Evolutionary conservation across 2,113 vertebrate genomes (phyloP), one percentile per base, ranked within the genome.

Genomic region (Myotis davidii): DNA sequence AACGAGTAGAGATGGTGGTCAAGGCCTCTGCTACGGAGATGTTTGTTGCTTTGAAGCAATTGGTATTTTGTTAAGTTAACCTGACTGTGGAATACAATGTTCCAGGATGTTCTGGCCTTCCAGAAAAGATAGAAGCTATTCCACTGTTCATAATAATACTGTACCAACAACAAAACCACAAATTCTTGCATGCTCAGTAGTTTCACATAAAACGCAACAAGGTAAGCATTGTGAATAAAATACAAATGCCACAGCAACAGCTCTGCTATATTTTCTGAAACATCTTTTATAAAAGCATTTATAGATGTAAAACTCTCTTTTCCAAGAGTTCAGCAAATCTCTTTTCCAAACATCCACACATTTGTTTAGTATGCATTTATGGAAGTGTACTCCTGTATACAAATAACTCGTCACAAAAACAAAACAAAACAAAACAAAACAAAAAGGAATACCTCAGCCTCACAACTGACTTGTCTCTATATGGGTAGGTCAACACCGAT

Each of bases 91-190:
- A 79, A 88, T 23, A 52, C 42, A 59, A 39, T 76, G 69, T 85
- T 96, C 91, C 67, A 10, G 61, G 95, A 88, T n/a, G 76, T 56
- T 34, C 61, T 50, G 61, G 67, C 78, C 52, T 85, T 95, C 27
- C 32, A 11, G 37, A 64, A 56, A 82, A 76, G 14, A 32, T 25
- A 25, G n/a, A 42, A 69, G 37, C 20, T n/a, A 56, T 52, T 42
- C 29, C 67, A 42, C 39, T 86, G 65, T 69, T 95, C 39, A 65
- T 37, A 32, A 48, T 59, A 23, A 83, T 17, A 54, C 45, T 85
- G 39, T 39, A 90, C 61, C 77, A 21, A 42, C 70, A 79, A 93
- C 74, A 25, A 56, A 90, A 59, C n/a, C 39, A 48, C 6, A 56
- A 56, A 59, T 5, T 27, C 56, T 82, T 48, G 11, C 3, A 16